A percentile compares a stretch with the other conserved stretches of the same genome.
Conservation (phyloP, 2,888 invertebrate genomes). For the Patella caerulea region DNA sequence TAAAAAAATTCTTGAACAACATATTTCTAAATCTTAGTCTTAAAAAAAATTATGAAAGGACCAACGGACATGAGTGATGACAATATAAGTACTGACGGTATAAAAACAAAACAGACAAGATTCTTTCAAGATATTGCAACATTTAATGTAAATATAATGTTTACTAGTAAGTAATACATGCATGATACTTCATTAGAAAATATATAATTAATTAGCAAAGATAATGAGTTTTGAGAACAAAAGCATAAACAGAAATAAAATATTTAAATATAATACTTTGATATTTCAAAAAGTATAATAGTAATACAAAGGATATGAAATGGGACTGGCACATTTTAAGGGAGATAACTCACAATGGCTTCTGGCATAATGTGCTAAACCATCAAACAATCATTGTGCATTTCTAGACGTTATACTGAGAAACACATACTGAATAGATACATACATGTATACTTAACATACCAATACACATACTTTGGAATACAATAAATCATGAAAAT, state of each 20-base stretch:
- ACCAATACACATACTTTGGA: no score
- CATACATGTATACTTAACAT: no score
- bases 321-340: not conserved
- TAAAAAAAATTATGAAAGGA: no score
- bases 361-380: no score
- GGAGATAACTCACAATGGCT: not conserved
- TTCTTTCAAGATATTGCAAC: slow-evolving; percentile 5
- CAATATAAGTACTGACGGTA: no score
- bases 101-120: not conserved
- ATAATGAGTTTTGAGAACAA: slow-evolving; percentile 4
- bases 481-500: no score
- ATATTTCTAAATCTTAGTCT: no score
- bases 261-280: slow-evolving; percentile 1
- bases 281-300: not conserved
- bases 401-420: no score
- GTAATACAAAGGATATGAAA: not conserved
- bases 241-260: not conserved
- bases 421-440: no score
- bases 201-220: slow-evolving; percentile 11
- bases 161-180: not conserved
- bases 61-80: no score
- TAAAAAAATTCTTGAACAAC: no score
- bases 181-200: not conserved
- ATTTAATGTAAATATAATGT: slow-evolving; percentile 3
- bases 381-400: no score